A percentile compares a stretch with the other conserved stretches of the same genome.
Conservation (phyloP, 2,797 vertebrate genomes). For the Discoglossus pictus region DNA sequence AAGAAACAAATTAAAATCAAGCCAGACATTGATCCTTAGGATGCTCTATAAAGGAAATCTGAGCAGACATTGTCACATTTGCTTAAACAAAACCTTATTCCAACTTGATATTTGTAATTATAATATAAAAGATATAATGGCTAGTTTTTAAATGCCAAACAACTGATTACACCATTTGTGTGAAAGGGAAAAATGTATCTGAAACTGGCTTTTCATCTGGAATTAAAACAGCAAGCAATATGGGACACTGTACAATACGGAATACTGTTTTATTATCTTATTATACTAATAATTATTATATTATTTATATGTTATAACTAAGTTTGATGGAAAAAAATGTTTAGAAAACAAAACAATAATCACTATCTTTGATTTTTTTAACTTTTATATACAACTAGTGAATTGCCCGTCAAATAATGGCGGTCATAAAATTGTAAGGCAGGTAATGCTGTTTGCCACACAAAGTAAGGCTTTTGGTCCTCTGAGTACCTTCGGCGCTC, state of each 20-base stretch:
- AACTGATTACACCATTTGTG: slow-evolving; percentile 35
- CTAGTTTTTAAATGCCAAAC: slow-evolving; percentile 20
- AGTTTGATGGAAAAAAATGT: too few species aligned
- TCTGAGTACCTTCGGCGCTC: too few species aligned
- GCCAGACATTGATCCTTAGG: slow-evolving; percentile 40
- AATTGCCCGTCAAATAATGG: too few species aligned
- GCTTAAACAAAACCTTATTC: slow-evolving; percentile 40
- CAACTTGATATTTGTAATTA: slow-evolving; percentile 43
- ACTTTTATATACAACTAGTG: too few species aligned
- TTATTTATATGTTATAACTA: too few species aligned
- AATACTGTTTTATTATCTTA: too few species aligned
- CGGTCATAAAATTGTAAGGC: too few species aligned
- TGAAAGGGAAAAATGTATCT: slow-evolving; percentile 38
- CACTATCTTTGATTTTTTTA: too few species aligned
- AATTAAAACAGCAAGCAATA: slow-evolving; percentile 21
- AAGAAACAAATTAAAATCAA: slow-evolving; percentile 47
- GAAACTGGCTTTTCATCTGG: slow-evolving; percentile 48
- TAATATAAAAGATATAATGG: slow-evolving; percentile 5
- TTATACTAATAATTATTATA: too few species aligned
- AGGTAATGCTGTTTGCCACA: too few species aligned
- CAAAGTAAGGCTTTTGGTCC: too few species aligned
- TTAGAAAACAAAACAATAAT: too few species aligned
- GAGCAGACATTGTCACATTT: slow-evolving; percentile 49
- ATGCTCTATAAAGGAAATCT: slow-evolving; percentile 42
- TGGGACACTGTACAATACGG: neutral